Evolutionary conservation across 2,113 vertebrate genomes (phyloP), one percentile per base, ranked within the genome.

Genomic region (Psettodes erumei): DNA sequence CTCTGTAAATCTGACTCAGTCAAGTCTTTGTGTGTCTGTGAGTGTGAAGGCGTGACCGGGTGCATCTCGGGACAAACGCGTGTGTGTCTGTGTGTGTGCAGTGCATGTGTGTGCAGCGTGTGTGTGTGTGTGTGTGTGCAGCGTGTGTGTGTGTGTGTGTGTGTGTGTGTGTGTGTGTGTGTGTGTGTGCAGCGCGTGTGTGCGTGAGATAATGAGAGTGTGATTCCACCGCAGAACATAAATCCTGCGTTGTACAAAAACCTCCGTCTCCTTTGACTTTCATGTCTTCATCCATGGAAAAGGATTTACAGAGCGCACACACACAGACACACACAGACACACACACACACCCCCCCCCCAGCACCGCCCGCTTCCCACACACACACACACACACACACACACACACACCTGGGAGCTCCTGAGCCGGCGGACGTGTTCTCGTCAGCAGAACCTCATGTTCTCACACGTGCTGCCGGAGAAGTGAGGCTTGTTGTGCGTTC

Each of bases 231-330:
- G 32, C 53, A 12, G 40, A 75, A 28, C 61, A 33, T 54, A 61
- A 45, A 58, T 72, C 60, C 51, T 30, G 35, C 72, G 25, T 65
- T 60, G 47, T 27, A 33, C n/a, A 45, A 83, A 77, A 61, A 45
- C 65, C 32, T 67, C 43, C 19, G 45, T 70, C 61, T 59, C 23
- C 42, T 63, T 27, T 61, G 63, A 81, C 79, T 81, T 88, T 83
- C 77, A 61, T 66, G 60, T 83, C 65, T 85, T 66, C 56, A 84
- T 79, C 79, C 79, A 33, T 60, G 69, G 69, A 70, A 68, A 88
- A 25, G 25, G 60, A 77, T 74, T 85, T 75, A 32, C 30, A 3
- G 37, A 60, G 75, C 28, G 27, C 38, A 1, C n/a, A n/a, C n/a
- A n/a, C 37, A 68, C 68, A 48, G 58, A 60, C 25, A 54, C 32